Conservation (phyloP, 1,140 invertebrate genomes). For the Globodera ellingtonae region DNA sequence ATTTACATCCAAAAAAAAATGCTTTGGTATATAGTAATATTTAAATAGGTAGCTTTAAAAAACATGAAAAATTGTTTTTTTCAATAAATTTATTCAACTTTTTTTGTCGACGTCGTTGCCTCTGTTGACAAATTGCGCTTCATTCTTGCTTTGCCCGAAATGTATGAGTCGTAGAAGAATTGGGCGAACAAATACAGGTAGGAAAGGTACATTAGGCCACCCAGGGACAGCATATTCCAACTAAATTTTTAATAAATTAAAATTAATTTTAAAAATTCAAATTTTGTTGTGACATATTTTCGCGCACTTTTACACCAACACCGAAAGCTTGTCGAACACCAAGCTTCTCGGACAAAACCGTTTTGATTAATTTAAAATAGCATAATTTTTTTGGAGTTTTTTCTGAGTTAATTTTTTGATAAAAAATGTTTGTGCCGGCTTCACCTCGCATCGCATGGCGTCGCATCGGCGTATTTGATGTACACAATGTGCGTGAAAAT, state of each 20-base stretch:
- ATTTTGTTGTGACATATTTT: too few relatives aligned
- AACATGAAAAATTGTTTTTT: too few relatives aligned
- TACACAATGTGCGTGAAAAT: constrained; percentile 59
- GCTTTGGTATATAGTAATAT: too few relatives aligned
- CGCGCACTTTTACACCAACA: too few relatives aligned
- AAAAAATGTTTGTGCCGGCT: not conserved
- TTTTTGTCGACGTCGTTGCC: not conserved
- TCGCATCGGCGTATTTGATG: constrained; percentile 55
- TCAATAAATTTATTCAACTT: not conserved
- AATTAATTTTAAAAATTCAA: not conserved
- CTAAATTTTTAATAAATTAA: constrained; percentile 47
- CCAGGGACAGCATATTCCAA: constrained; percentile 60
- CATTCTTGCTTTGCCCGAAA: constrained; percentile 30
- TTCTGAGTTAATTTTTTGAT: not conserved
- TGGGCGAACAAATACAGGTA: constrained; percentile 63
- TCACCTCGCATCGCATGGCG: constrained; percentile 55
- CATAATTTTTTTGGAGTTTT: not conserved
- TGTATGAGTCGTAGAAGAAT: constrained; percentile 65
- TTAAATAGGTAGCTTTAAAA: too few relatives aligned
- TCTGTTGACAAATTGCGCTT: not conserved
- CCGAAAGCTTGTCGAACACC: too few relatives aligned
- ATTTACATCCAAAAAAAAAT: too few relatives aligned
- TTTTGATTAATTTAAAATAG: too few relatives aligned
- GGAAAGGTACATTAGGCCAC: constrained; percentile 61
- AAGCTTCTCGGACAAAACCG: too few relatives aligned